Conservation (phyloP, 2,888 invertebrate genomes). For the Lymantria dispar region DNA sequence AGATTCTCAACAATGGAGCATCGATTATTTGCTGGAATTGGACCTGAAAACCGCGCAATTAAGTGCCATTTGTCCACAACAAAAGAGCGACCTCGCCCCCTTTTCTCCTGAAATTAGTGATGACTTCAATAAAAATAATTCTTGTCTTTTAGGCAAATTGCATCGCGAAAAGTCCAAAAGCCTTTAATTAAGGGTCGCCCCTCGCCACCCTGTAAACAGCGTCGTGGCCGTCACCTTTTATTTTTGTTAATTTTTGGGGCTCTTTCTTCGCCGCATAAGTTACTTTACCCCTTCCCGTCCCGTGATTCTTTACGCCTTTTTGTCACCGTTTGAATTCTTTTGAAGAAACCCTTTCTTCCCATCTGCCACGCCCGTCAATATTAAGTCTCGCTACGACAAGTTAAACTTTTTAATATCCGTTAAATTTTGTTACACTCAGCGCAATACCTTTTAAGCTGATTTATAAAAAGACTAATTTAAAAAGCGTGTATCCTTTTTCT, state of each 20-base stretch:
- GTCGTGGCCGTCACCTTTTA: slow-evolving; percentile 79
- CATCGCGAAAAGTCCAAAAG: slow-evolving; percentile 81
- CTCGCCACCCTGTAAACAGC: slow-evolving; percentile 74
- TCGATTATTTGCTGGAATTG: slow-evolving; percentile 56
- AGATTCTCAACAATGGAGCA: slow-evolving; percentile 38
- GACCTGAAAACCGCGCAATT: slow-evolving; percentile 73
- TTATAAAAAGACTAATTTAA: slow-evolving; percentile 31
- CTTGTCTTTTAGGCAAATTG: slow-evolving; percentile 83
- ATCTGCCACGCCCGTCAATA: slow-evolving; percentile 83
- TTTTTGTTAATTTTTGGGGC: slow-evolving; percentile 79
- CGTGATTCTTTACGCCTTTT: slow-evolving; percentile 81
- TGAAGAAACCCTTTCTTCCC: slow-evolving; percentile 77
- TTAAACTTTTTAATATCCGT: slow-evolving; percentile 83
- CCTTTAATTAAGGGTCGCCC: slow-evolving; percentile 80
- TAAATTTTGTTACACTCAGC: slow-evolving; percentile 77
- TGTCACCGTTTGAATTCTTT: slow-evolving; percentile 82
- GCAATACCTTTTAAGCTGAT: slow-evolving; percentile 67
- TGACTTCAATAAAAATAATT: slow-evolving; percentile 83
- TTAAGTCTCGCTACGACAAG: slow-evolving; percentile 72
- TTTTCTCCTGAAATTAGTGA: slow-evolving; percentile 78
- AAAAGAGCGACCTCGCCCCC: slow-evolving; percentile 57
- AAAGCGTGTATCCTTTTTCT: slow-evolving; percentile 12
- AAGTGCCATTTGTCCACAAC: slow-evolving; percentile 76
- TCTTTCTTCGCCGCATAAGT: slow-evolving; percentile 82
- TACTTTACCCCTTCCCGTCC: slow-evolving; percentile 67